Conservation (phyloP, 2,888 invertebrate species). For the Beris chalybata region DNA sequence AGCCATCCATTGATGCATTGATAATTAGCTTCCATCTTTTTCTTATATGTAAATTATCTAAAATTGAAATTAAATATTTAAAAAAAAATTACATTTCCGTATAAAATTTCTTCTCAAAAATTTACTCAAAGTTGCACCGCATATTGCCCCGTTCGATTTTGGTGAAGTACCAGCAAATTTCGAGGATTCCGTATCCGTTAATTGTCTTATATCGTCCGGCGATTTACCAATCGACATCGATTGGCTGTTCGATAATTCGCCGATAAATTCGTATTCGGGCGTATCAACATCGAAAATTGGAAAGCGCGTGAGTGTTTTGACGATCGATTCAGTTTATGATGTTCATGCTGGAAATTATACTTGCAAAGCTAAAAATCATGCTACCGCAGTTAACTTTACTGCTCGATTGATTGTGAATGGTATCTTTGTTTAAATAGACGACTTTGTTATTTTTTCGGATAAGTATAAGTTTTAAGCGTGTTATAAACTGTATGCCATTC, state of each 20-base stretch:
- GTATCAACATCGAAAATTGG: conserved; percentile 57
- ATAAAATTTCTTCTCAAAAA: not conserved
- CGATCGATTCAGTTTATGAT: conserved; percentile 62
- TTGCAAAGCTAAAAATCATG: conserved; percentile 61
- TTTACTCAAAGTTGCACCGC: conserved; percentile 51
- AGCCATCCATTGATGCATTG: no score
- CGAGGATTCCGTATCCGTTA: conserved; percentile 65
- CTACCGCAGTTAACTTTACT: conserved; percentile 59
- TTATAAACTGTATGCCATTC: no score
- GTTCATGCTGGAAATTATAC: conserved; percentile 63
- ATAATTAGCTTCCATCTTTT: no score
- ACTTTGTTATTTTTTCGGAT: not conserved
- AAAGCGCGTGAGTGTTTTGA: conserved; percentile 60
- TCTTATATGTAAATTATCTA: no score
- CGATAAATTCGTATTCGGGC: conserved; percentile 61
- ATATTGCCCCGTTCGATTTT: conserved; percentile 60
- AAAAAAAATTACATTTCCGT: not conserved
- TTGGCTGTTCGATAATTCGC: conserved; percentile 69
- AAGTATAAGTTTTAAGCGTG: not conserved
- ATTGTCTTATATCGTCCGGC: conserved; percentile 68
- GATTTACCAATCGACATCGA: conserved; percentile 68
- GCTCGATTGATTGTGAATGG: conserved; percentile 62
- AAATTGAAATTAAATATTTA: not conserved
- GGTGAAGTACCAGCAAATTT: conserved; percentile 64
- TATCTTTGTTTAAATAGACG: conserved; percentile 41